phyloP scores from a whole-genome alignment of 2,888 invertebrate genomes.

The Leptinotarsa juncta region DNA sequence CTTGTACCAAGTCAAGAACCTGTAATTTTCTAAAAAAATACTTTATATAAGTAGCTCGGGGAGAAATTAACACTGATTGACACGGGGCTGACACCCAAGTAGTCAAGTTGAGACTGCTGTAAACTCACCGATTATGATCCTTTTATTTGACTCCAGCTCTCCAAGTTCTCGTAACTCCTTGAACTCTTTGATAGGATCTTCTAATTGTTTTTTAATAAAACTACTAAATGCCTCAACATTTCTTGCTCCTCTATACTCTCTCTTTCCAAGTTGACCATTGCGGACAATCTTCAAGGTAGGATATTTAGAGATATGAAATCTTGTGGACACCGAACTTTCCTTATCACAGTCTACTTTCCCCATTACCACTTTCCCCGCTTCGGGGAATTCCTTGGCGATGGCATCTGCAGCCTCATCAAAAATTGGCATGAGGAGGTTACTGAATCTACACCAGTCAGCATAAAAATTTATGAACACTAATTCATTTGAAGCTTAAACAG shows the following conservation, averaged over 20 bases:
- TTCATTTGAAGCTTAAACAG: slow-evolving; percentile 90
- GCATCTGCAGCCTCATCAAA: slow-evolving; percentile 96
- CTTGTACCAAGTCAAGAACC: too few species aligned
- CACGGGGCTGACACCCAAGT: too few species aligned
- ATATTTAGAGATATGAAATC: slow-evolving; percentile 97
- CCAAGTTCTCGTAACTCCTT: slow-evolving; percentile 77
- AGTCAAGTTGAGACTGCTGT: neutral
- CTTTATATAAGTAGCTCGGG: too few species aligned
- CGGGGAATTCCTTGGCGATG: slow-evolving; percentile 81
- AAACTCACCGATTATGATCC: slow-evolving; percentile 82
- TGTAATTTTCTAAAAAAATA: too few species aligned
- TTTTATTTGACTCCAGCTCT: slow-evolving; percentile 80
- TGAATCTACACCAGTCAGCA: slow-evolving; percentile 99
- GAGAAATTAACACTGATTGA: too few species aligned
- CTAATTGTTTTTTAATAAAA: slow-evolving; percentile 90
- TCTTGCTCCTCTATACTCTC: slow-evolving; percentile 90
- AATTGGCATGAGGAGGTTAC: slow-evolving; percentile 95
- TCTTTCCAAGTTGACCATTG: slow-evolving; percentile 89
- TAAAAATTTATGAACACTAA: slow-evolving; percentile 99
- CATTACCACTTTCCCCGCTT: slow-evolving; percentile 87
- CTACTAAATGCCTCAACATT: slow-evolving; percentile 91
- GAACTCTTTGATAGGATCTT: slow-evolving; percentile 87
- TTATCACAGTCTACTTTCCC: slow-evolving; percentile 98
- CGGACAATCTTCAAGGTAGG: slow-evolving; percentile 96
- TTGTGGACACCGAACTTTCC: slow-evolving; percentile 86